A percentile compares a stretch with the other conserved stretches of the same genome.
Evolutionary conservation across 1,140 invertebrate species (phyloP).

Genomic region (Centruroides sculpturatus): DNA sequence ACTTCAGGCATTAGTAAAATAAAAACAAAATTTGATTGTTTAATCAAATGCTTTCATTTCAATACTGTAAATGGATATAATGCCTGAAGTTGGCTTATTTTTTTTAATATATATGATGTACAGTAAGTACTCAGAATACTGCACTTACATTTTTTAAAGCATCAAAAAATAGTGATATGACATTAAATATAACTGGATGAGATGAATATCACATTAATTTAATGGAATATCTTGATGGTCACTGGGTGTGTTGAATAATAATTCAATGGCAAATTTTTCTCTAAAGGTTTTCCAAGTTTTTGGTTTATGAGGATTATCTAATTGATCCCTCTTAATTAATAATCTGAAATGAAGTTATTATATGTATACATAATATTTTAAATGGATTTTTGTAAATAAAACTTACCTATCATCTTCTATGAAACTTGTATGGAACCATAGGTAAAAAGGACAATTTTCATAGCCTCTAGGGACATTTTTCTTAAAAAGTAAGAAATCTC

Average conservation of each 20-base stretch:
- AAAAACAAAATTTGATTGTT: too few relatives aligned
- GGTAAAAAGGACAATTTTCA: conserved; percentile 40
- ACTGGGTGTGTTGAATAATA: conserved; percentile 16
- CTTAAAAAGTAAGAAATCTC: conserved; percentile 19
- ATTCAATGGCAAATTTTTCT: conserved; percentile 30
- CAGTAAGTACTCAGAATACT: background rate
- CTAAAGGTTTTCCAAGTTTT: conserved; percentile 34
- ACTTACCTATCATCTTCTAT: conserved; percentile 31
- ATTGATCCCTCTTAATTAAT: conserved; percentile 28
- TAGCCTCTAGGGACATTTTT: conserved; percentile 35
- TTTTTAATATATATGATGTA: background rate
- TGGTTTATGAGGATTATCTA: conserved; percentile 41
- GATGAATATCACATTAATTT: background rate
- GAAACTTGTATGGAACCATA: conserved; percentile 41
- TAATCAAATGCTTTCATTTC: too few relatives aligned
- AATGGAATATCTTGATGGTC: conserved; percentile 11
- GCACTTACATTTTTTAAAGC: too few relatives aligned
- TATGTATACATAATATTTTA: too few relatives aligned
- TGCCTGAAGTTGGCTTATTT: background rate
- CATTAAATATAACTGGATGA: background rate
- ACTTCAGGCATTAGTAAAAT: too few relatives aligned
- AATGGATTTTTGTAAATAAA: background rate
- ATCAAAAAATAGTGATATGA: background rate
- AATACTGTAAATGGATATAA: too few relatives aligned
- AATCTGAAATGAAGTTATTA: conserved; percentile 23